A percentile compares a stretch with the other conserved stretches of the same genome.
These are phyloP conservation scores for Biston betularia DNA, from an alignment of 2,888 invertebrate species.

Conservation along the genomic window DNA sequence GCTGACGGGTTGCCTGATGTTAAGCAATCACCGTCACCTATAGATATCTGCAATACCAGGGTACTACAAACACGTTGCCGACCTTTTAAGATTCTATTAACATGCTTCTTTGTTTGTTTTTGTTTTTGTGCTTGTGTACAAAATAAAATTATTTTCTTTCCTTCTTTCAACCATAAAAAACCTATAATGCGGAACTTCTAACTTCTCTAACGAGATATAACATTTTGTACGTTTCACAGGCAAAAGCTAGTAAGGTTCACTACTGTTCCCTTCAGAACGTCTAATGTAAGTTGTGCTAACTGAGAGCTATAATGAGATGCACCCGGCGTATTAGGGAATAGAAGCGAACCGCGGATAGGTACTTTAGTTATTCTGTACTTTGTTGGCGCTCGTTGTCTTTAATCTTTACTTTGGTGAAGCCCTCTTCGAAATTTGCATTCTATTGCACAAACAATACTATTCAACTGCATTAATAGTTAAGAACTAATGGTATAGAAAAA, in stretches of 20 bases:
- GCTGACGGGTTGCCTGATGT: no score
- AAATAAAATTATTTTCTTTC: no score
- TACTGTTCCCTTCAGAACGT: slow-evolving; percentile 14
- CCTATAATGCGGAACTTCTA: no score
- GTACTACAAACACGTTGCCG: no score
- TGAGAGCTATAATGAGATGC: slow-evolving; percentile 54
- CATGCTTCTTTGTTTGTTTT: no score
- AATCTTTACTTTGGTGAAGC: slow-evolving; percentile 9
- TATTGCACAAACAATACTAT: not conserved
- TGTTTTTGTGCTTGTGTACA: no score
- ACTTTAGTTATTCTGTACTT: slow-evolving; percentile 30
- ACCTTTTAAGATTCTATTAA: no score
- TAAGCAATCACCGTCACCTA: no score
- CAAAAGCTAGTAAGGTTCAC: not conserved
- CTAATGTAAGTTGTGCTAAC: slow-evolving; percentile 54
- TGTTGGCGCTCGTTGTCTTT: slow-evolving; percentile 23
- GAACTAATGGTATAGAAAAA: not conserved
- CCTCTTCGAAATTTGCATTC: slow-evolving; percentile 14
- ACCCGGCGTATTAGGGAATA: slow-evolving; percentile 48
- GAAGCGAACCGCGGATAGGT: slow-evolving; percentile 39
- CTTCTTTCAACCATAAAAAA: no score
- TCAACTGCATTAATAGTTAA: not conserved
- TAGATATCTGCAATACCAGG: no score
- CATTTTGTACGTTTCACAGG: no score
- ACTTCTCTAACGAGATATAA: no score